Base-by-base conservation (phyloP, 2,888 invertebrate genomes). In the Apeira syringaria region DNA sequence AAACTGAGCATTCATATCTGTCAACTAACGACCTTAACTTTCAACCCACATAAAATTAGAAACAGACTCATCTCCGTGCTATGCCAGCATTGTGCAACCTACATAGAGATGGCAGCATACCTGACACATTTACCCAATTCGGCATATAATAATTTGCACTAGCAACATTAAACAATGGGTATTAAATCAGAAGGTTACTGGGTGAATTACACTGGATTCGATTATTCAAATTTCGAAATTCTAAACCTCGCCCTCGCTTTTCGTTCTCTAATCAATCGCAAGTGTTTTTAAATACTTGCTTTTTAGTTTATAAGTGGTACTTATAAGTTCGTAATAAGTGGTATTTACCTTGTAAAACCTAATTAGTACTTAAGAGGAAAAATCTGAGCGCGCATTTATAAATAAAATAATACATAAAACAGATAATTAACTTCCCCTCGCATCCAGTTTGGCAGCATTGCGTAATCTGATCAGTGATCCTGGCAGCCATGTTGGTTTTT, bases 381-480 rank as follows among this genome's bases (percentile, higher is more conserved):
- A 41, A 18, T 20, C 5, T 10, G 30, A 39, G 34, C 33, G 24
- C 27, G 33, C 15, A 32, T 10, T 9, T 32, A 31, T 12, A 45
- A 45, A 48, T 47, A 44, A 45, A 45, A 48, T 47, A 44, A 43
- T 24, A 37, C 32, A 79, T 79, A 84, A 86, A 78, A 76, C 75
- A 85, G 78, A 68, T 61, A 71, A 73, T 70, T 70, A 71, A 74
- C 75, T 76, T 77, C 74, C 74, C 68, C 62, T 58, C 64, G 67
- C 68, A 81, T 80, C 85, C 87, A 81, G 88, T 87, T 80, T 69
- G 75, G 83, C 79, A 74, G 72, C 84, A 84, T 87, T 82, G 81
- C 78, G 81, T 81, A 85, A 87, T 86, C 80, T 80, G 80, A 83
- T 83, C 86, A 87, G 80, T 85, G 84, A 80, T 84, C 78, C 78